Evolutionary conservation across 2,797 vertebrate species (phyloP).

Genomic region (Macrochelys suwanniensis): DNA sequence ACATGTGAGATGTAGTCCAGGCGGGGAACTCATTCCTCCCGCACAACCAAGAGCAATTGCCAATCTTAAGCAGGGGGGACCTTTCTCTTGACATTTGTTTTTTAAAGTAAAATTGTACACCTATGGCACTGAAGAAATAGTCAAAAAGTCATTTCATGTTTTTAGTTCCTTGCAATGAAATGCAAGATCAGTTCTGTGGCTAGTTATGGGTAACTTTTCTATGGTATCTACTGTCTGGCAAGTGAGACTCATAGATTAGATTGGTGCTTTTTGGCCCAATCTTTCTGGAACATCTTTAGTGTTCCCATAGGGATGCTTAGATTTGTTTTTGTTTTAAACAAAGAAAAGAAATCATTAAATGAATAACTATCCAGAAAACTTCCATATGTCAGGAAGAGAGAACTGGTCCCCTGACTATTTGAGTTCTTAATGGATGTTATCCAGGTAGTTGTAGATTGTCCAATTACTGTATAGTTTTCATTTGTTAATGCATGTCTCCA

Average conservation of each 20-base stretch:
- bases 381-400: background rate
- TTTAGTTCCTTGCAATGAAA: background rate
- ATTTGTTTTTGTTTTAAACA: background rate
- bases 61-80: background rate
- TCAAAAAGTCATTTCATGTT: background rate
- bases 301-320: background rate
- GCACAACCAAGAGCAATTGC: background rate
- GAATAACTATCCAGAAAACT: background rate
- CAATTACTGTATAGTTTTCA: background rate
- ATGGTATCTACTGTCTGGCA: no score
- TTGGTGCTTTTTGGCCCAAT: background rate
- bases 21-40: background rate
- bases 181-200: no score
- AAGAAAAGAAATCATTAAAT: background rate
- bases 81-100: background rate
- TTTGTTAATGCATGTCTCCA: background rate
- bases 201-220: no score
- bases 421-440: background rate
- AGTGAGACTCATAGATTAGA: background rate
- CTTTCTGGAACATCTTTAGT: no score
- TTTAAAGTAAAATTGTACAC: background rate
- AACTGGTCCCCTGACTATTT: background rate
- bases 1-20: background rate
- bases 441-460: background rate
- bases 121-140: background rate